A percentile compares a stretch with the other conserved stretches of the same genome.
These are phyloP conservation scores for Blomia tropicalis DNA, from an alignment of 2,888 invertebrate species.

Conservation along the genomic window DNA sequence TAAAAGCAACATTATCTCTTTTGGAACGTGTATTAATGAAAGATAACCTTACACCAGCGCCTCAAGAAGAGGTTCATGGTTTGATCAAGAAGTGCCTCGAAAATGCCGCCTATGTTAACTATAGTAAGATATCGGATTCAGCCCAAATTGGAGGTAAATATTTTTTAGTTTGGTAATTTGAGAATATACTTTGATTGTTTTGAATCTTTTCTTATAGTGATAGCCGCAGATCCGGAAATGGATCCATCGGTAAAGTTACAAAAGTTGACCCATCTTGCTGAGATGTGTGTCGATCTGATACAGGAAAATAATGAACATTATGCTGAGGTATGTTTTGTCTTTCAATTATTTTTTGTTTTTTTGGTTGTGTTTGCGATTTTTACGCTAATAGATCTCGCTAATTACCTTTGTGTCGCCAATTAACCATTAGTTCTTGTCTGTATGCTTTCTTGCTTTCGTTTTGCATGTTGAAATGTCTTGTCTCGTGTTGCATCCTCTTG, in stretches of 20 bases:
- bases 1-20: slow-evolving; percentile 87
- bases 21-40: slow-evolving; percentile 96
- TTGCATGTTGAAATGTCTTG: background rate
- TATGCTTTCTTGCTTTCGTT: background rate
- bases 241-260: slow-evolving; percentile 78
- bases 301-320: slow-evolving; percentile 99
- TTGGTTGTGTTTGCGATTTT: background rate
- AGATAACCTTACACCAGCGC: slow-evolving; percentile 91
- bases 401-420: background rate
- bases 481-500: background rate
- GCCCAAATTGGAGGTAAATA: slow-evolving; percentile 85
- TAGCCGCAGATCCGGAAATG: slow-evolving; percentile 34
- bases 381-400: background rate
- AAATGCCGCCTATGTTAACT: slow-evolving; percentile 92
- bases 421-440: background rate
- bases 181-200: background rate
- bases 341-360: background rate
- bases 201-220: slow-evolving; percentile 11
- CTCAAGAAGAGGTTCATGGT: slow-evolving; percentile 78
- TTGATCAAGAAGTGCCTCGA: slow-evolving; percentile 95
- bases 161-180: slow-evolving; percentile 27
- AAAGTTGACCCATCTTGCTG: slow-evolving; percentile 88
- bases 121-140: slow-evolving; percentile 82
- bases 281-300: slow-evolving; percentile 89
- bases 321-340: slow-evolving; percentile 64